Conservation (phyloP, 2,797 vertebrate species). For the Typhlichthys eigenmanni region DNA sequence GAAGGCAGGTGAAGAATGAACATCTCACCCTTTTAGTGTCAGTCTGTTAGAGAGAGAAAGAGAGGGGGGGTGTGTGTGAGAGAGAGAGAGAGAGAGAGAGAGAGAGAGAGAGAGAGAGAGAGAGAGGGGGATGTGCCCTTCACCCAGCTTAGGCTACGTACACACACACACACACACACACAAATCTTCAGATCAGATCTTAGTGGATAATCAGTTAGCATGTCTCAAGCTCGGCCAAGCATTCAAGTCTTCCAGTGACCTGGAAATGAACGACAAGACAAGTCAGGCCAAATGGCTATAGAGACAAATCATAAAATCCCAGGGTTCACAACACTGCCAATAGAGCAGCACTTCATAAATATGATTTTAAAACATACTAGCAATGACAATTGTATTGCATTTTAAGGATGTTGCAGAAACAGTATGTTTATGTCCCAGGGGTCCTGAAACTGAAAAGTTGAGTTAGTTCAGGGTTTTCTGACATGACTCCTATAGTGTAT, state of each 20-base stretch:
- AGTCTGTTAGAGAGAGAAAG: background rate
- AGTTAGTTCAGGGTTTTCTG: background rate
- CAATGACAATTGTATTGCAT: too few species aligned
- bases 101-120: too few species aligned
- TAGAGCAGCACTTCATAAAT: too few species aligned
- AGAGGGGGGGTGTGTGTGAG: background rate
- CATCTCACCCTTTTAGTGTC: constrained; percentile 8
- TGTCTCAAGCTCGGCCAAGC: constrained; percentile 66
- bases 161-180: constrained; percentile 16
- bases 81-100: constrained; percentile 4
- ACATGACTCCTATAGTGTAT: background rate
- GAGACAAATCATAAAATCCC: constrained; percentile 25
- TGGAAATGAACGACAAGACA: constrained; percentile 70
- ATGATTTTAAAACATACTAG: too few species aligned
- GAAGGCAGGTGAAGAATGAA: constrained; percentile 22
- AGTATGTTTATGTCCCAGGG: too few species aligned
- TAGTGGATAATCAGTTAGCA: constrained; percentile 54
- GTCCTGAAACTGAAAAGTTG: background rate
- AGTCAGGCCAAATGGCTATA: constrained; percentile 44
- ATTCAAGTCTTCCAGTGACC: constrained; percentile 71
- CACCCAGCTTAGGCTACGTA: constrained; percentile 12
- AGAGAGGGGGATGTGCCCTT: background rate
- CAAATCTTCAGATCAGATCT: constrained; percentile 1
- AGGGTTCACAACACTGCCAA: constrained; percentile 13
- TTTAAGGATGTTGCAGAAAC: too few species aligned